Evolutionary conservation across 1,140 invertebrate genomes (phyloP).

Genomic region (Arctopsyche grandis): DNA sequence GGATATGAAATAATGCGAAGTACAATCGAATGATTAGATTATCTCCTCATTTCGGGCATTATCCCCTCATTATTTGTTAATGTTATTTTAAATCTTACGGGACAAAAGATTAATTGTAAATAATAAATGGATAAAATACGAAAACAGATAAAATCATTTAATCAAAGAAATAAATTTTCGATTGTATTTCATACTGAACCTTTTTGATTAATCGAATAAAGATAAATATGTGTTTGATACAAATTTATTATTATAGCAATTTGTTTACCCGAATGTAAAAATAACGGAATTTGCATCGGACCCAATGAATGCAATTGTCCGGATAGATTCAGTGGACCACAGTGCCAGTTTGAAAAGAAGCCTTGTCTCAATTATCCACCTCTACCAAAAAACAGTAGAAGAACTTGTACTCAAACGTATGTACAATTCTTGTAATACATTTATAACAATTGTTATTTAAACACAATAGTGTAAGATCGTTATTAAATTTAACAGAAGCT

Average conservation of each 20-base stretch:
- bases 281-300: constrained; percentile 79
- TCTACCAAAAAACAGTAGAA: constrained; percentile 72
- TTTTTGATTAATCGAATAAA: too few species aligned
- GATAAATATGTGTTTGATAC: too few species aligned
- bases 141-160: too few species aligned
- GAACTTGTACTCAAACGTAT: constrained; percentile 74
- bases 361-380: constrained; percentile 75
- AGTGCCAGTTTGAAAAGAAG: constrained; percentile 79
- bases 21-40: too few species aligned
- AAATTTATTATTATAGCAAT: constrained; percentile 67
- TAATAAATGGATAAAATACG: too few species aligned
- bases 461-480: not conserved
- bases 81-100: too few species aligned
- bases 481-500: constrained; percentile 61
- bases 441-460: not conserved
- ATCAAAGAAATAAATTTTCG: not conserved
- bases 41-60: too few species aligned
- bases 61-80: too few species aligned
- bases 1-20: constrained; percentile 37
- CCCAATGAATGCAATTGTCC: constrained; percentile 79
- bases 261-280: constrained; percentile 79
- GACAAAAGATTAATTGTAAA: too few species aligned
- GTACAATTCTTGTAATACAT: constrained; percentile 56
- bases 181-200: too few species aligned
- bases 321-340: constrained; percentile 75